Evolutionary conservation across 2,888 invertebrate species (phyloP).

Genomic region (Cacoxenus indagator): DNA sequence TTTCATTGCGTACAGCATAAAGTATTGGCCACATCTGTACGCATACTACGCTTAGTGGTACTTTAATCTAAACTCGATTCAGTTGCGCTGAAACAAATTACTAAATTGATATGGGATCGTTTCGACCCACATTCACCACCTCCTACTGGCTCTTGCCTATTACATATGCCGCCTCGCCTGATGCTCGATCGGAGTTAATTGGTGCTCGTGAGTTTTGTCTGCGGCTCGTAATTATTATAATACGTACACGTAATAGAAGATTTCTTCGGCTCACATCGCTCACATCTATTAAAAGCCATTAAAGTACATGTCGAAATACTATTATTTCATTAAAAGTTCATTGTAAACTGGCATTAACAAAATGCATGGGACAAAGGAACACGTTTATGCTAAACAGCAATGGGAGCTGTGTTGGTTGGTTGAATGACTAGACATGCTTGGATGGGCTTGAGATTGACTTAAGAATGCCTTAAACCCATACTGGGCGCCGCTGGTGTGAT

Average conservation of each 20-base stretch:
- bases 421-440: too few species aligned
- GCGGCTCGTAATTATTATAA: not conserved
- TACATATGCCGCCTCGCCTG: not conserved
- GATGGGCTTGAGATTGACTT: too few species aligned
- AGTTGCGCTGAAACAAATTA: not conserved
- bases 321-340: not conserved
- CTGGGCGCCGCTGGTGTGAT: not conserved
- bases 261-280: not conserved
- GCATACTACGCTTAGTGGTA: not conserved
- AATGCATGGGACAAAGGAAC: not conserved
- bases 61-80: not conserved
- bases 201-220: not conserved
- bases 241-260: too few species aligned
- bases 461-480: not conserved
- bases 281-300: not conserved
- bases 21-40: not conserved
- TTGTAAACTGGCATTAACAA: not conserved
- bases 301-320: constrained; percentile 1
- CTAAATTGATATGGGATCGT: not conserved
- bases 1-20: too few species aligned
- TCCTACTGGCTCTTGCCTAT: not conserved
- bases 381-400: too few species aligned
- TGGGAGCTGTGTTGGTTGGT: too few species aligned
- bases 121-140: not conserved
- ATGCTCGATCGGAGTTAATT: not conserved